Base-by-base conservation (phyloP, 2,888 invertebrate species). In the Tridacna crocea region DNA sequence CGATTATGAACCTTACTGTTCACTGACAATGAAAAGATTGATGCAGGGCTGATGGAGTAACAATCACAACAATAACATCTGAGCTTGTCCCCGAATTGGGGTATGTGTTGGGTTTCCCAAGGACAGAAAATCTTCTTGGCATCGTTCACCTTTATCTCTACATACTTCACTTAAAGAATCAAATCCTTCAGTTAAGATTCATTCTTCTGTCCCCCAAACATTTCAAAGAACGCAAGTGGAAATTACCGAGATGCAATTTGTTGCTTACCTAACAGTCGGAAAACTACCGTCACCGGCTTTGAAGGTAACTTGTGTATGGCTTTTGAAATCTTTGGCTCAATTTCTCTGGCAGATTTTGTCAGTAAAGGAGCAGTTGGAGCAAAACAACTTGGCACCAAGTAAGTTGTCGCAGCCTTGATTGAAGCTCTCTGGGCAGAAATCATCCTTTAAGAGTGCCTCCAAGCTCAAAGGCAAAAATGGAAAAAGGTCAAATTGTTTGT, bases 371-470 rank as follows among this genome's bases (percentile, higher is more conserved):
- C 75, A n/a, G 87, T 55, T 27, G 90, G 90, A 47, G 85, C 84
- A 26, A 87, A 47, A 11, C 84, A 73, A 27, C 82, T 86, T 13
- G 92, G 89, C 26, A 91, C 88, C 58, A 90, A 80, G 74, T 91
- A 90, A 46, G 88, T 82, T 26, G 89, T 88, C 36, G 92, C 92
- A 55, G 88, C 80, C 26, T 83, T 24, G 70, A 90, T 78, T 58
- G 87, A 83, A n/a, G 87, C 77, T 84, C 88, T 91, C 10, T 88
- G 88, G 46, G 89, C 60, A 46, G 88, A 83, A 73, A 89, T 88
- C 90, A 90, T 90, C 51, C 46, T 26, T 22, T 22, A n/a, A 51
- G 11, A n/a, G 15, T 24, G 61, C 36, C 36, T 24, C 22, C 10
- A 24, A 1, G 6, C n/a, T 24, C 61, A 61, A 61, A 24, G 61